Percentiles rank a stretch among this genome's conserved stretches.
phyloP scores from a whole-genome alignment of 2,797 vertebrate species.

The Pipistrellus nathusii region DNA sequence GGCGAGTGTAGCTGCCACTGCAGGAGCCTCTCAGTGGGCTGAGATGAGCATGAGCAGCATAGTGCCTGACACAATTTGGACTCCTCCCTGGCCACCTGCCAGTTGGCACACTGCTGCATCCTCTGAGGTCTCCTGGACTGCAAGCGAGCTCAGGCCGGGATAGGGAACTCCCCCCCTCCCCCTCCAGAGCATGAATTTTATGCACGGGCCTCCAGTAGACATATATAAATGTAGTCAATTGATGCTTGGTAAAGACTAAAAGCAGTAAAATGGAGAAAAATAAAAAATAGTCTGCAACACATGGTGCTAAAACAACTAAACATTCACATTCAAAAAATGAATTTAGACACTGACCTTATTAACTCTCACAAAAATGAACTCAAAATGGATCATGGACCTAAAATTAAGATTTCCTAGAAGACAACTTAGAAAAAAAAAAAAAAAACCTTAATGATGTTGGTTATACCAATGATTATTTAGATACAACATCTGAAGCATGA shows the following conservation, averaged over 20 bases:
- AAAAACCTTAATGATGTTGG: background rate
- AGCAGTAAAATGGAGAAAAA: background rate
- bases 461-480: background rate
- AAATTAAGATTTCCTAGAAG: background rate
- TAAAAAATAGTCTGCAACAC: background rate
- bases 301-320: background rate
- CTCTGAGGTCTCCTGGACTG: no score
- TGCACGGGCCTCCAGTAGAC: no score
- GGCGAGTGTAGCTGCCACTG: rapidly evolving
- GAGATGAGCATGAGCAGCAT: no score
- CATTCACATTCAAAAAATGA: background rate
- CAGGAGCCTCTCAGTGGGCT: no score
- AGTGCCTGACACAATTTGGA: no score
- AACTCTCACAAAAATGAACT: background rate
- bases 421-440: background rate
- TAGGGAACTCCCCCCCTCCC: no score
- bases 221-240: no score
- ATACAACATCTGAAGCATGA: background rate
- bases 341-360: background rate
- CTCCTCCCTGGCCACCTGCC: no score
- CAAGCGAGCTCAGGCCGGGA: no score
- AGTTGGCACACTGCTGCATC: no score
- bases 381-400: background rate
- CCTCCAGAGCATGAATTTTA: no score
- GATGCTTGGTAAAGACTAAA: background rate